phyloP scores from a whole-genome alignment of 2,113 vertebrate species.

The Bos javanicus region DNA sequence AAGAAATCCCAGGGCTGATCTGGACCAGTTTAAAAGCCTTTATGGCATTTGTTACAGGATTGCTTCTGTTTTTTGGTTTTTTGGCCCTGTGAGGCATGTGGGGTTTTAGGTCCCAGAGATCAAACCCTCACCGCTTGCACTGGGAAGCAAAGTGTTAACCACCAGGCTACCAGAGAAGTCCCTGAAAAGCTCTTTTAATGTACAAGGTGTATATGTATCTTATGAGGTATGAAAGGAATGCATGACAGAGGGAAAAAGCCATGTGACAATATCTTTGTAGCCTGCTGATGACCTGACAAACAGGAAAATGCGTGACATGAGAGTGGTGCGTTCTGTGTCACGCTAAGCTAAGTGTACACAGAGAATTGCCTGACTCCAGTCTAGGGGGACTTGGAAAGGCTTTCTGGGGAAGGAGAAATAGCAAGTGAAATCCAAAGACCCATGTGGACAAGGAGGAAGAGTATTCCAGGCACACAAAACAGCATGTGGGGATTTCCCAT shows the following conservation, averaged over 20 bases:
- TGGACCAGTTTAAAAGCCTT: not conserved
- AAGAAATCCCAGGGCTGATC: not conserved
- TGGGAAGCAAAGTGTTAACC: not conserved
- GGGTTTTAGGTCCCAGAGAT: not conserved
- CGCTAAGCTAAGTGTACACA: not conserved
- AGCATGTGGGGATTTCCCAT: not conserved
- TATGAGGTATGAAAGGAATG: not conserved
- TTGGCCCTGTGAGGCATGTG: not conserved
- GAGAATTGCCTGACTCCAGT: not conserved
- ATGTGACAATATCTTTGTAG: not conserved
- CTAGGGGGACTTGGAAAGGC: not conserved
- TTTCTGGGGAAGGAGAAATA: not conserved
- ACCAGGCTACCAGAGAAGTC: not conserved
- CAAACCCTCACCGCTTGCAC: not conserved
- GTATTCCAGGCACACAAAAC: not conserved
- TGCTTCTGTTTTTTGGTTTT: not conserved
- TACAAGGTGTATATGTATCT: not conserved
- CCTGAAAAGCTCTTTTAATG: not conserved
- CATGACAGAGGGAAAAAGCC: not conserved
- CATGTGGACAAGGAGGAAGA: not conserved
- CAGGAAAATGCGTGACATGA: not conserved
- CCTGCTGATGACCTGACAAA: not conserved
- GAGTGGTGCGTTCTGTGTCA: not conserved
- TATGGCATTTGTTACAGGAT: not conserved
- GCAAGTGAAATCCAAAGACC: not conserved